A percentile compares a stretch with the other conserved stretches of the same genome.
These are phyloP conservation scores for Notarius quadriscutis DNA, from an alignment of 2,113 vertebrate genomes.

Conservation along the genomic window DNA sequence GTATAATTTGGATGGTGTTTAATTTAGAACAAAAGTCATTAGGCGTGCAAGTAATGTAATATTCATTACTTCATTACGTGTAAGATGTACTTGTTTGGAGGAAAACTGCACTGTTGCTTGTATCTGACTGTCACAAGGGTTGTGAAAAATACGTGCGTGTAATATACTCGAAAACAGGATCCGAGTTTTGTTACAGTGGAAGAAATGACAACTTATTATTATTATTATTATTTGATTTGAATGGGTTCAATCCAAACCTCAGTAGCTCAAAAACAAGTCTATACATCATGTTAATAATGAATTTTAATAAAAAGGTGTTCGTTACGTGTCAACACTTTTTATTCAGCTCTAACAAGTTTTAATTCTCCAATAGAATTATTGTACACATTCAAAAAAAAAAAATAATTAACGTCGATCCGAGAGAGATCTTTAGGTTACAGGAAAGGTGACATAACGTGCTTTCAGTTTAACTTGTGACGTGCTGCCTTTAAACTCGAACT, in stretches of 20 bases:
- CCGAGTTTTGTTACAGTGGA: background rate
- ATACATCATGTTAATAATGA: background rate
- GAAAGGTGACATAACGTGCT: background rate
- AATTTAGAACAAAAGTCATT: slow-evolving; percentile 43
- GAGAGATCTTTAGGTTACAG: background rate
- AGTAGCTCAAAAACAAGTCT: background rate
- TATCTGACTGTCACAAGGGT: background rate
- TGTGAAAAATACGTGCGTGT: background rate
- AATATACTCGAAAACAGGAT: background rate
- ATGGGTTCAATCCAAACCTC: background rate
- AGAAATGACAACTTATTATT: background rate
- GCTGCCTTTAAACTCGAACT: background rate
- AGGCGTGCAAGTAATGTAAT: slow-evolving; percentile 29
- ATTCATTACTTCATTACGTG: slow-evolving; percentile 14
- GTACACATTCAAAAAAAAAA: background rate
- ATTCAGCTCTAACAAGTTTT: background rate
- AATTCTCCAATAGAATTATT: background rate
- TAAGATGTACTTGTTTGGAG: slow-evolving; percentile 24
- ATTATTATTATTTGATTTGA: background rate
- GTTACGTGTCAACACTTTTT: background rate
- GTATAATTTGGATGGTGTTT: slow-evolving; percentile 39
- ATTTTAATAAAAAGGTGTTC: background rate
- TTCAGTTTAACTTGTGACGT: background rate
- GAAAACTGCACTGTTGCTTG: background rate
- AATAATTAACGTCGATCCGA: background rate